phyloP scores from a whole-genome alignment of 2,113 vertebrate species.

The Crotalus viridis region DNA sequence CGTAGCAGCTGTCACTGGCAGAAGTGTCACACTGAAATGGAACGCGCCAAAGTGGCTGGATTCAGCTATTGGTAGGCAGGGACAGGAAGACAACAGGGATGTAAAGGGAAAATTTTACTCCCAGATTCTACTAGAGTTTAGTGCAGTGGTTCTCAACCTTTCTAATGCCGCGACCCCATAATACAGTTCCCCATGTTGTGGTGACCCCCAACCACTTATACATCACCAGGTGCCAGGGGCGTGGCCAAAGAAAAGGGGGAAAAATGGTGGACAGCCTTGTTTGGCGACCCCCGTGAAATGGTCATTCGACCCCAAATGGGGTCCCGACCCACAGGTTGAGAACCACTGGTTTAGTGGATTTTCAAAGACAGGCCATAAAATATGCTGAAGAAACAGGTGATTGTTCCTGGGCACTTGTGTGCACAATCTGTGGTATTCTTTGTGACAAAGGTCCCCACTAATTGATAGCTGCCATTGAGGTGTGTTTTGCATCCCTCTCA shows the following conservation, averaged over 20 bases:
- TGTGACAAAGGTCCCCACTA: neutral
- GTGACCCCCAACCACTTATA: too few relatives aligned
- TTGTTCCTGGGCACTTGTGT: neutral
- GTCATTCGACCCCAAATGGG: too few relatives aligned
- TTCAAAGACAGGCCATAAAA: too few relatives aligned
- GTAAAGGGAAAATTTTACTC: too few relatives aligned
- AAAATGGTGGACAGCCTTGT: too few relatives aligned
- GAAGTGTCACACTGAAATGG: constrained; percentile 85
- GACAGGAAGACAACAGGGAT: neutral
- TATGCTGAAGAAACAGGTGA: neutral
- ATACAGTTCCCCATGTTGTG: too few relatives aligned
- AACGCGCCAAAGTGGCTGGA: constrained; percentile 91
- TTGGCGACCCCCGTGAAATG: too few relatives aligned
- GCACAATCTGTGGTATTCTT: neutral
- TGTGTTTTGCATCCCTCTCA: neutral
- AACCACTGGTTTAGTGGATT: neutral
- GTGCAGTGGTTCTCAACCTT: too few relatives aligned
- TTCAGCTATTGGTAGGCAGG: constrained; percentile 84
- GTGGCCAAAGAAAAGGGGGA: too few relatives aligned
- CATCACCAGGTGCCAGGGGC: too few relatives aligned
- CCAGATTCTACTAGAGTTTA: neutral
- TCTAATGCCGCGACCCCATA: too few relatives aligned
- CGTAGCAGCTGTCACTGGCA: constrained; percentile 85
- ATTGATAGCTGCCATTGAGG: neutral
- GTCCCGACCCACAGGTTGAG: too few relatives aligned